Conservation (phyloP, 2,797 vertebrate species). For the Leptatherina wallacei region DNA sequence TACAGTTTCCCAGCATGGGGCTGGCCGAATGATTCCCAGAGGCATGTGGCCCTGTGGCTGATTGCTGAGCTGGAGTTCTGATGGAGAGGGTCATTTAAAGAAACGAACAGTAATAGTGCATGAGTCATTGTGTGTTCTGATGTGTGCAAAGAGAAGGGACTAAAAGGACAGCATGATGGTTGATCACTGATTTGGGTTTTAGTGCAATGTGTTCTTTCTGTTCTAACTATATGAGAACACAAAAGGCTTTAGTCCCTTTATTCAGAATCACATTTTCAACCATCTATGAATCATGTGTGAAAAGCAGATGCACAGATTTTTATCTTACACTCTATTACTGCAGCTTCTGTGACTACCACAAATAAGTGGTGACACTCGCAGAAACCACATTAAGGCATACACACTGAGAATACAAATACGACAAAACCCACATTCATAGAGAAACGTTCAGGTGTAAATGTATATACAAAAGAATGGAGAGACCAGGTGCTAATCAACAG, state of each 20-base stretch:
- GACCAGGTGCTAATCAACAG: not conserved
- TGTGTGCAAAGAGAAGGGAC: slow-evolving; percentile 18
- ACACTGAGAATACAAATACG: slow-evolving; percentile 1
- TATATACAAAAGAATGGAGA: not conserved
- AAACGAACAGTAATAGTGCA: slow-evolving; percentile 74
- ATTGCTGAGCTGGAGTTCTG: slow-evolving; percentile 66
- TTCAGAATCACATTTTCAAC: slow-evolving; percentile 2
- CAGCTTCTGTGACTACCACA: slow-evolving; percentile 45
- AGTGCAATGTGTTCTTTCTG: slow-evolving; percentile 25
- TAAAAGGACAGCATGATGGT: slow-evolving; percentile 27
- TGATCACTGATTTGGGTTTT: slow-evolving; percentile 30
- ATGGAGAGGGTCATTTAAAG: slow-evolving; percentile 77
- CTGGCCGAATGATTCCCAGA: slow-evolving; percentile 39
- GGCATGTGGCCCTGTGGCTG: slow-evolving; percentile 45
- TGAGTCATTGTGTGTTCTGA: slow-evolving; percentile 41
- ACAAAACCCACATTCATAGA: slow-evolving; percentile 17
- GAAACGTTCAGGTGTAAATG: slow-evolving; percentile 2
- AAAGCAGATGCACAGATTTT: not conserved
- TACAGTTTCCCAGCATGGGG: slow-evolving; percentile 43
- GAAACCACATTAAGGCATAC: slow-evolving; percentile 4
- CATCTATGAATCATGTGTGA: slow-evolving; percentile 18
- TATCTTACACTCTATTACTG: slow-evolving; percentile 12
- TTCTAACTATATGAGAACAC: slow-evolving; percentile 10
- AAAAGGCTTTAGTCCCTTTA: slow-evolving; percentile 12
- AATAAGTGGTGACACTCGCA: slow-evolving; percentile 23